A percentile compares a stretch with the other conserved stretches of the same genome.
Conservation (phyloP, 2,888 invertebrate species). For the Pristionchus japonicus region DNA sequence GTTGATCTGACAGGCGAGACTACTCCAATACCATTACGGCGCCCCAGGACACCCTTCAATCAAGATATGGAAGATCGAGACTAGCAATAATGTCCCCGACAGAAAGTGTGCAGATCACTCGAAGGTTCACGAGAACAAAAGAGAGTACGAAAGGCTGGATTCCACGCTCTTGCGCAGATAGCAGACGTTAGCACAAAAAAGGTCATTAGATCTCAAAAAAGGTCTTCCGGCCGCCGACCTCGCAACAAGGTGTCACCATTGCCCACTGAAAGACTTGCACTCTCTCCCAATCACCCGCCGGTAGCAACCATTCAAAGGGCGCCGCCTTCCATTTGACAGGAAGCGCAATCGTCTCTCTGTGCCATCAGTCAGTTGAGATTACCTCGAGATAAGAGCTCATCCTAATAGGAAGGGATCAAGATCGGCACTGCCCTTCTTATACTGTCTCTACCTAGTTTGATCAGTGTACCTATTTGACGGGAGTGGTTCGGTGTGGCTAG, state of each 20-base stretch:
- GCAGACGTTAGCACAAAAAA: neutral
- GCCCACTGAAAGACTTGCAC: neutral
- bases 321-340: conserved; percentile 26
- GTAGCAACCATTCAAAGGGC: neutral
- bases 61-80: neutral
- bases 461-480: neutral
- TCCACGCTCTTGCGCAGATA: too few relatives aligned
- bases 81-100: neutral
- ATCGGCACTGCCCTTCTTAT: neutral
- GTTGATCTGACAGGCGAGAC: neutral
- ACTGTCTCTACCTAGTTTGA: neutral
- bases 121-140: neutral
- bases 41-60: neutral
- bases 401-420: neutral
- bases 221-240: neutral
- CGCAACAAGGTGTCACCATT: conserved; percentile 12
- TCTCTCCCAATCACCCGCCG: neutral
- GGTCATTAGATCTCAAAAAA: neutral
- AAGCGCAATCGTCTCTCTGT: neutral
- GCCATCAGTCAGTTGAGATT: conserved; percentile 14
- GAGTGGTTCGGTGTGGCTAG: too few relatives aligned
- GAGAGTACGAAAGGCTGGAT: neutral
- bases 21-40: neutral
- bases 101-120: neutral
- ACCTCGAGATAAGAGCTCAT: conserved; percentile 14